Evolutionary conservation across 2,113 vertebrate genomes (phyloP), one percentile per base, ranked within the genome.

Genomic region (Pycnonotus jocosus): DNA sequence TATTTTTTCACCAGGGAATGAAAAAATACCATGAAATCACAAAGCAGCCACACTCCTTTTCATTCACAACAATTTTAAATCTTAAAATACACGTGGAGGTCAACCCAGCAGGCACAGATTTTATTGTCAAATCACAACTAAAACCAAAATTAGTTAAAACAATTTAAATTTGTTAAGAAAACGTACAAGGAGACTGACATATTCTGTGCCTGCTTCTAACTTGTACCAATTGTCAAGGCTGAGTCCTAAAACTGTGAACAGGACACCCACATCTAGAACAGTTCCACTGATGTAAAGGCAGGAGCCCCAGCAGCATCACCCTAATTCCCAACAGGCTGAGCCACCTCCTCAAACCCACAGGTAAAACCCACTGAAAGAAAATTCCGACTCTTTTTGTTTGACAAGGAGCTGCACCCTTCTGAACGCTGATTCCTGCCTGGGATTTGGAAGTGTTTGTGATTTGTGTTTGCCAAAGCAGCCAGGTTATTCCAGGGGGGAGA

Each of bases 391-490:
- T 71, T 78, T 92, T 38, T 4, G 2, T 17, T 54, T 81, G 88
- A 54, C 88, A 48, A 82, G 73, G 38, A 97, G 11, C 35, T 10
- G 64, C 61, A 11, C 37, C 15, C 37, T 45, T 90, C 54, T 44
- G 69, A 85, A 33, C 15, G 19, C 47, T 24, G 65, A 28, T 89
- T 72, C 74, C 40, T 61, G 72, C 33, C 84, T 7, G 14, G 84
- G 80, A 92, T 93, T 92, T 84, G 79, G 90, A 93, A 88, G 92
- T 65, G 86, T 65, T 94, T 12, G 22, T 56, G 9, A 92, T 94
- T 61, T 74, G 86, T 69, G 76, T 95, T 95, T 96, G 93, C 88
- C 92, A 93, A 95, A 91, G 30, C 86, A 71, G 93, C 88, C 14
- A 58, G 71, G 81, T 78, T 42, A n/a, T 40, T 93, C 15, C 93